phyloP scores from a whole-genome alignment of 1,140 invertebrate species.

The Caenorhabditis inopinata region DNA sequence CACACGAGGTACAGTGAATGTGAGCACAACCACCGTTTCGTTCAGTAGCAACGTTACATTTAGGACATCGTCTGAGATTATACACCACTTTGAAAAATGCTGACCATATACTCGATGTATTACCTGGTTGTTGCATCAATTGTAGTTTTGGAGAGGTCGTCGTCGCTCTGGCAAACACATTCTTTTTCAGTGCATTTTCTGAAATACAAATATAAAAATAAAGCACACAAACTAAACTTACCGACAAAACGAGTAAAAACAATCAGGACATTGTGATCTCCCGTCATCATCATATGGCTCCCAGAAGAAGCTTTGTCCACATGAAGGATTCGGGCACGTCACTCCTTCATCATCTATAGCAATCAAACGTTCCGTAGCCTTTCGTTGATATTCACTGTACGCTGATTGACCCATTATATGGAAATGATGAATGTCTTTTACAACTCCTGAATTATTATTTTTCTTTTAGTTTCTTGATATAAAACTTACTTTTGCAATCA shows the following conservation, averaged over 20 bases:
- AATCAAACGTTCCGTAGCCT: slow-evolving; percentile 41
- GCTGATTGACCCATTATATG: slow-evolving; percentile 31
- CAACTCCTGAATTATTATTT: slow-evolving; percentile 19
- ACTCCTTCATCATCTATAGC: slow-evolving; percentile 40
- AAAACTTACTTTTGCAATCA: slow-evolving; percentile 36
- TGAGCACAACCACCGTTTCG: slow-evolving; percentile 44
- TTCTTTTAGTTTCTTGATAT: not conserved
- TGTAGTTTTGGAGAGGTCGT: slow-evolving; percentile 1
- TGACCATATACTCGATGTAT: not conserved
- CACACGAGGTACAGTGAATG: slow-evolving; percentile 48
- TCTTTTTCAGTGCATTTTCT: slow-evolving; percentile 35
- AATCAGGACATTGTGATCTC: slow-evolving; percentile 38
- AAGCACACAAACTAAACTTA: not conserved
- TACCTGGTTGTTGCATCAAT: slow-evolving; percentile 35
- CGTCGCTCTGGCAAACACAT: slow-evolving; percentile 8
- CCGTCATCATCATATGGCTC: slow-evolving; percentile 41
- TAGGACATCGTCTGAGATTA: slow-evolving; percentile 36
- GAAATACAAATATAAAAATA: not conserved
- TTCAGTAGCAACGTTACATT: slow-evolving; percentile 36
- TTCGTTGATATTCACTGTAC: slow-evolving; percentile 43
- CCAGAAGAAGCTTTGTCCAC: slow-evolving; percentile 41
- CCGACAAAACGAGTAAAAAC: slow-evolving; percentile 41
- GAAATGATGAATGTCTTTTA: slow-evolving; percentile 47
- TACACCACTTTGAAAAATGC: too few relatives aligned
- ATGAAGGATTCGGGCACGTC: slow-evolving; percentile 36